These are phyloP conservation scores for Romanomermis culicivorax DNA, from an alignment of 2,888 invertebrate genomes.

Conservation along the genomic window DNA sequence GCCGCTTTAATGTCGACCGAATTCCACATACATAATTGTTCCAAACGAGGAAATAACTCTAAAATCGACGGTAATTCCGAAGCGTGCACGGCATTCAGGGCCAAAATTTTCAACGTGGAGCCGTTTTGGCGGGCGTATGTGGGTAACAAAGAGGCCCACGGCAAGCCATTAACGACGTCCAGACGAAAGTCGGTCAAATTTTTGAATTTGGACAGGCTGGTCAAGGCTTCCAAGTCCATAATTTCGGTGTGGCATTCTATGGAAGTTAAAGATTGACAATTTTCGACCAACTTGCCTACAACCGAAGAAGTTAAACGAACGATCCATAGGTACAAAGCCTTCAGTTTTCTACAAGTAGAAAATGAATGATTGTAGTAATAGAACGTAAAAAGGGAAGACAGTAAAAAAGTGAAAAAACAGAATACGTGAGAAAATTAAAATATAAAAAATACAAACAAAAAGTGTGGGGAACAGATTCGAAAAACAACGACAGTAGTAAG, in stretches of 20 bases:
- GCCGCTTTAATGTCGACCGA: not conserved
- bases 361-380: too few species aligned
- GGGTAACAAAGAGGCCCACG: constrained; percentile 2
- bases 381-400: too few species aligned
- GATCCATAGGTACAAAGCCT: not conserved
- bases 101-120: not conserved
- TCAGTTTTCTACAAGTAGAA: not conserved
- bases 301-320: not conserved
- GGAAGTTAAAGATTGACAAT: not conserved
- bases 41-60: not conserved
- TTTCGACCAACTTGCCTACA: not conserved
- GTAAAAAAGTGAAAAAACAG: too few species aligned
- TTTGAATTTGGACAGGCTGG: not conserved
- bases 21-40: constrained; percentile 3
- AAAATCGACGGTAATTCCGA: not conserved
- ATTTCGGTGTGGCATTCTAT: constrained; percentile 2
- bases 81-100: not conserved
- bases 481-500: too few species aligned
- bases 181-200: constrained; percentile 2
- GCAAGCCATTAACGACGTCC: constrained; percentile 1
- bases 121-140: not conserved
- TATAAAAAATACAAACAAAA: too few species aligned
- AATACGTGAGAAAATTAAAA: too few species aligned
- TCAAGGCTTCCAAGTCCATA: constrained; percentile 1
- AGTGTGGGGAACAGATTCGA: too few species aligned